Base-by-base conservation (phyloP, 2,888 invertebrate species). In the Coleophora flavipennella region DNA sequence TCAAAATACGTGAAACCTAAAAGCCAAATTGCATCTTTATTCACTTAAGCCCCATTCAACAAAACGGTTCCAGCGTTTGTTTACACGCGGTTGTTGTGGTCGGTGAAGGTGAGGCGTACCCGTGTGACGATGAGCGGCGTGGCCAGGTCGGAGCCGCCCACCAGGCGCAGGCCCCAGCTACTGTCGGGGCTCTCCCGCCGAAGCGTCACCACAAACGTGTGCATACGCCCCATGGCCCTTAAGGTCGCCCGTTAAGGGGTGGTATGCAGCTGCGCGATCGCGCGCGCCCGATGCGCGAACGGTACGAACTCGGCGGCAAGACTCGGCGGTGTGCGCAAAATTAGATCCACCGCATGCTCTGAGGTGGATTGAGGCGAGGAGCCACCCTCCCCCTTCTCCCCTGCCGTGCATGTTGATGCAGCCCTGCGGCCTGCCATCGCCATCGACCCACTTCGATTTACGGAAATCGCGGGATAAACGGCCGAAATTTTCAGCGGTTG, bases 91-190 rank as follows among this genome's bases (percentile, higher is more conserved):
- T 47, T 45, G 42, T 44, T 38, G 39, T 42, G 41, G 38, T 38
- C 35, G 26, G 38, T 36, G 35, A 35, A 32, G 40, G 43, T 36
- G 38, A 12, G 54, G 53, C 64, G 67, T 90, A 95, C 95, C 90
- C 92, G 91, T 51, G 95, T 95, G 71, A 96, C 91, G 74, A 95
- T 91, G 68, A 96, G 88, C 46, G 95, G 95, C 38, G 93, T 91
- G 65, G 92, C 91, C 62, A 94, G 89, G 86, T 95, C 95, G 51
- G 92, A 88, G 57, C 95, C 95, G 57, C 95, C 95, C 51, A 93
- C 92, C 55, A 95, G 87, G 58, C 95, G 90, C 59, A 95, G 92
- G 44, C 95, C 95, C 95, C 95, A 95, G 62, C 91, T 91, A 60
- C 90, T 89, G 54, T 87, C 87, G 54, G 87, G 87, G 61, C 88